phyloP scores from a whole-genome alignment of 2,888 invertebrate species.

The Mechanitis mazaeus region DNA sequence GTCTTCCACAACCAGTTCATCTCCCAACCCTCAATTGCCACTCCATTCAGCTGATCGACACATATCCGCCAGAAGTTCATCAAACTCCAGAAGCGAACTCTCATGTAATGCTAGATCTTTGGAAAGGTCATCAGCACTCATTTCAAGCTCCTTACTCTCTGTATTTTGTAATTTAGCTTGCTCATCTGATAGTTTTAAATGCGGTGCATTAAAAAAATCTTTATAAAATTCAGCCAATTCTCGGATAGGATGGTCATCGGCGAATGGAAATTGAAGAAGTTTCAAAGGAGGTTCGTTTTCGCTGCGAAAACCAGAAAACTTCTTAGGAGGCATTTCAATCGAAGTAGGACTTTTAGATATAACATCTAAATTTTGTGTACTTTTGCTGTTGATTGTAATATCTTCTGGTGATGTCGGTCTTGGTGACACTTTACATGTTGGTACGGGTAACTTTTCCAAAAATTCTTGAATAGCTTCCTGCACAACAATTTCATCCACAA shows the following conservation, averaged over 20 bases:
- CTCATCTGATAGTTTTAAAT: slow-evolving; percentile 57
- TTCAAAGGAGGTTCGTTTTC: slow-evolving; percentile 81
- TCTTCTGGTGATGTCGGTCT: slow-evolving; percentile 44
- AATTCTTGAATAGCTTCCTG: slow-evolving; percentile 58
- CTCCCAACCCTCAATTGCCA: slow-evolving; percentile 48
- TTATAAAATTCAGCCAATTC: slow-evolving; percentile 88
- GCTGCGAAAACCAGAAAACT: slow-evolving; percentile 60
- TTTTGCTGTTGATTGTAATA: slow-evolving; percentile 44
- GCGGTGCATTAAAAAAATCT: slow-evolving; percentile 85
- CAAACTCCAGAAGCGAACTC: slow-evolving; percentile 83
- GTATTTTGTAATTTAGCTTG: slow-evolving; percentile 29
- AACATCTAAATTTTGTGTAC: slow-evolving; percentile 58
- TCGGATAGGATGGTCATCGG: slow-evolving; percentile 81
- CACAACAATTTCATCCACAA: slow-evolving; percentile 76
- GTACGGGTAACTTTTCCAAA: slow-evolving; percentile 55
- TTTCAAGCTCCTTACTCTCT: slow-evolving; percentile 43
- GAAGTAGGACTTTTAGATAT: slow-evolving; percentile 61
- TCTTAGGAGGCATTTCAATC: slow-evolving; percentile 63
- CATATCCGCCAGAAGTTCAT: slow-evolving; percentile 84
- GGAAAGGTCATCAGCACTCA: slow-evolving; percentile 76
- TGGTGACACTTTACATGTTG: slow-evolving; percentile 59
- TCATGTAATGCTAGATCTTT: slow-evolving; percentile 85
- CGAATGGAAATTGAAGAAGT: slow-evolving; percentile 86
- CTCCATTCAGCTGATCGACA: slow-evolving; percentile 80
- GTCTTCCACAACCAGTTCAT: slow-evolving; percentile 36